These are phyloP conservation scores for Oreochromis aureus DNA, from an alignment of 2,113 vertebrate genomes.

Conservation along the genomic window DNA sequence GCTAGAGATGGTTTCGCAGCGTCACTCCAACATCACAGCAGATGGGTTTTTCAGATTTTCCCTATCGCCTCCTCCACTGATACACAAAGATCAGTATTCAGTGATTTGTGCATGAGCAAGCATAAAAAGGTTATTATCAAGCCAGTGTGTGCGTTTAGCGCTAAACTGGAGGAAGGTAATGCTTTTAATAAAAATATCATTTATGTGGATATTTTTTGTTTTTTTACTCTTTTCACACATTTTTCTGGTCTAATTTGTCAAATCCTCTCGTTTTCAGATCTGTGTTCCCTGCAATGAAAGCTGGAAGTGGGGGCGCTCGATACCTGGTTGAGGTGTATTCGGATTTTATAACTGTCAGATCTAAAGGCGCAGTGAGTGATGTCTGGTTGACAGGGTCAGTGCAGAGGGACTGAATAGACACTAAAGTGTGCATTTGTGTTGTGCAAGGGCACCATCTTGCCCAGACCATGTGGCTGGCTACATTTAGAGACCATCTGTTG, in stretches of 20 bases:
- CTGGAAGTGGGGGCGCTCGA: not conserved
- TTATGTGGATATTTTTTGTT: not conserved
- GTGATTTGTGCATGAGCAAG: not conserved
- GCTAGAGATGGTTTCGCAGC: slow-evolving; percentile 20
- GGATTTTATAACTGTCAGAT: slow-evolving; percentile 37
- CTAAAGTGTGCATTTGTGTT: slow-evolving; percentile 54
- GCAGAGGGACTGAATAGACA: slow-evolving; percentile 48
- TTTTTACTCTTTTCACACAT: not conserved
- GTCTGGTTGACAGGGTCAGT: slow-evolving; percentile 48
- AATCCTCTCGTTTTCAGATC: slow-evolving; percentile 37
- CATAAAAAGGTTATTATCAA: not conserved
- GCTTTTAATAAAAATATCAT: not conserved
- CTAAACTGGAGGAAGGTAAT: not conserved
- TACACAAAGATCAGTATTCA: slow-evolving; percentile 21
- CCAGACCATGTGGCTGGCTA: slow-evolving; percentile 71
- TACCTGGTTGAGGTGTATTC: slow-evolving; percentile 31
- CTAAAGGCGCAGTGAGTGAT: slow-evolving; percentile 43
- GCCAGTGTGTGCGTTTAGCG: not conserved
- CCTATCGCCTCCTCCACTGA: not conserved
- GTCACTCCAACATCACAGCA: slow-evolving; percentile 33
- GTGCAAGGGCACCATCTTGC: slow-evolving; percentile 37
- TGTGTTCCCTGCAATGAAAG: slow-evolving; percentile 50
- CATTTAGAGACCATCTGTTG: slow-evolving; percentile 65
- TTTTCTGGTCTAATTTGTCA: not conserved
- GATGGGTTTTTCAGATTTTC: slow-evolving; percentile 33